Evolutionary conservation across 2,797 vertebrate genomes (phyloP), one percentile per base, ranked within the genome.

Genomic region (Rhinichthys osculus): DNA sequence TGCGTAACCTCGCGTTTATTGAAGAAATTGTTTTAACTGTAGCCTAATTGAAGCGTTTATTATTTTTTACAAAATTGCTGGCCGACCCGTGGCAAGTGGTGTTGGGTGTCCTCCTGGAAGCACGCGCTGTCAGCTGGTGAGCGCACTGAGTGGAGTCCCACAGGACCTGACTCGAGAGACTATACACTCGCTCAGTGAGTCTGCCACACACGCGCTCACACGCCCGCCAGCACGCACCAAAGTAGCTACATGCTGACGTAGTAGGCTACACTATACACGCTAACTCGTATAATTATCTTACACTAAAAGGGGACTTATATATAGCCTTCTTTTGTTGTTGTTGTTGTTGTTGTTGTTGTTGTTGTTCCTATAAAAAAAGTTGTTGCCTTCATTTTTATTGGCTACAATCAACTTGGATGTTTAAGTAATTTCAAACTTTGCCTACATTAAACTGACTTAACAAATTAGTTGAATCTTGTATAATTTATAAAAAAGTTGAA

Each of bases 121-220:
- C 97, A 97, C 97, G 96, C 97, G 96, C 95, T 96, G 98, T 98
- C 98, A 99, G 98, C 98, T 99, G 98, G 98, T 97, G 96, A 98
- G 97, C 98, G 97, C 97, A 96, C 57, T 70, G 85, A 91, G 83
- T 90, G 90, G 40, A 87, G 96, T 97, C 97, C 97, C 96, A 91
- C 89, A 97, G 97, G 97, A 97, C 94, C 91, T 89, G 94, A 86
- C 91, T 92, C 91, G 84, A 92, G 93, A 93, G 90, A 90, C 91
- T 93, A 82, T 78, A 93, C 93, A 93, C 94, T 93, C 93, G 91
- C 90, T 85, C 87, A 86, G 89, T 91, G 88, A 94, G 93, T 83
- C 91, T 83, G 87, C 83, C 87, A 85, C 89, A 89, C 90, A 89
- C 88, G 82, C 87, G 81, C 90, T 42, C 87, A 78, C 83, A 23